Evolutionary conservation across 92 coral and sea anemone genomes (phyloP).

Genomic region (Scolanthus callimorphus): DNA sequence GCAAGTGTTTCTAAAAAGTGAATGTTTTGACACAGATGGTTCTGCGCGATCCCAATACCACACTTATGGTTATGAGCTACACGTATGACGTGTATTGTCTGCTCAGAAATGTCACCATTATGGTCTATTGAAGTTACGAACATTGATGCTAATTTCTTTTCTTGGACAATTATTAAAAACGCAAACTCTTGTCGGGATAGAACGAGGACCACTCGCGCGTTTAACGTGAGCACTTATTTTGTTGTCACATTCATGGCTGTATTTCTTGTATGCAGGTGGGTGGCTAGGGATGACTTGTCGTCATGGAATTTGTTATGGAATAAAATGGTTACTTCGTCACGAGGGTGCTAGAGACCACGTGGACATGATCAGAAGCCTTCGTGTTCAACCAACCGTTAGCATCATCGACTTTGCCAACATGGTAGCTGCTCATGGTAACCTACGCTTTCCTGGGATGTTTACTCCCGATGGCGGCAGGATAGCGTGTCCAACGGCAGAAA

Average conservation of each 20-base stretch:
- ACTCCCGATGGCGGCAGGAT: slow-evolving; percentile 11
- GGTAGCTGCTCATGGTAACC: slow-evolving; percentile 10
- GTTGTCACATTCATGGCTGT: not conserved
- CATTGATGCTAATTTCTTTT: too few species aligned
- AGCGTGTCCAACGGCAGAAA: slow-evolving; percentile 3
- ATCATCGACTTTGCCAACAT: slow-evolving; percentile 8
- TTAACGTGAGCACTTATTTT: not conserved
- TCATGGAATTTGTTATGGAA: not conserved
- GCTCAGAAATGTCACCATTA: too few species aligned
- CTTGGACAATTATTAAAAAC: not conserved
- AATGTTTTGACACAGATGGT: too few species aligned
- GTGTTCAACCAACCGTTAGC: not conserved
- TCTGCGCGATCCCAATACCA: too few species aligned
- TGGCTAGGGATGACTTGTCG: slow-evolving; percentile 1
- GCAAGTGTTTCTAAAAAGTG: too few species aligned
- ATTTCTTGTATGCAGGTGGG: not conserved
- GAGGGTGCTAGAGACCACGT: not conserved
- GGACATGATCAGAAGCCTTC: slow-evolving; percentile 1
- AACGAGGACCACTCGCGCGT: too few species aligned
- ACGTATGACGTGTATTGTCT: too few species aligned
- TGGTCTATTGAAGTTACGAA: too few species aligned
- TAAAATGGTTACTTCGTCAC: not conserved
- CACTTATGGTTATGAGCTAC: too few species aligned
- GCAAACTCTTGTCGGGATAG: too few species aligned
- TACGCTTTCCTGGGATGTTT: slow-evolving; percentile 12